Percentiles rank a stretch among this genome's conserved stretches.
Evolutionary conservation across 2,797 vertebrate genomes (phyloP).

Genomic region (Megaceryle alcyon): DNA sequence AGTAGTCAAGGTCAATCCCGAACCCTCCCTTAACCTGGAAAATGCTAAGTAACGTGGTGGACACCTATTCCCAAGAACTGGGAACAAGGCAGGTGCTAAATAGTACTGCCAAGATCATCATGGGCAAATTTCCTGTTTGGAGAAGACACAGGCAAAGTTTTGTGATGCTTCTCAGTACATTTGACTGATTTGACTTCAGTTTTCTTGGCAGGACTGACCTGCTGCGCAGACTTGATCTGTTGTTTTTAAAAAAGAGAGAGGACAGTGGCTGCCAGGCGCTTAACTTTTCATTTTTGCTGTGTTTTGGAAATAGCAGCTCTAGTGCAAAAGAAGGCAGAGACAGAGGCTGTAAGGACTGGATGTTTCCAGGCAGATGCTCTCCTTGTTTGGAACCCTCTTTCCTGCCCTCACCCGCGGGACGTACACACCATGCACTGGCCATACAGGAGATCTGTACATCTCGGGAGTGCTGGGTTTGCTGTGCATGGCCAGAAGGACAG

Average conservation of each 20-base stretch:
- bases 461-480: rapidly evolving
- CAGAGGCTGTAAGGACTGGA: background rate
- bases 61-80: background rate
- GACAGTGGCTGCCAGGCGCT: background rate
- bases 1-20: background rate
- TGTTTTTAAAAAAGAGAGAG: background rate
- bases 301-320: background rate
- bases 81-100: background rate
- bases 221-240: background rate
- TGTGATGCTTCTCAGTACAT: background rate
- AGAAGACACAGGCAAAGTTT: conserved; percentile 16
- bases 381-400: background rate
- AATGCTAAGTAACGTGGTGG: background rate
- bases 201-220: conserved; percentile 24
- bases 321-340: background rate
- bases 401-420: no score
- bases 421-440: rapidly evolving
- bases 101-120: conserved; percentile 9
- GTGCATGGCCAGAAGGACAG: background rate
- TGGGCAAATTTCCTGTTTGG: background rate
- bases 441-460: background rate
- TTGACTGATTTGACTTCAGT: background rate
- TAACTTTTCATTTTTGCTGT: background rate
- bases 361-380: background rate
- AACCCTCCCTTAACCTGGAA: background rate